phyloP scores from a whole-genome alignment of 2,888 invertebrate genomes.

The Lymantria monacha region DNA sequence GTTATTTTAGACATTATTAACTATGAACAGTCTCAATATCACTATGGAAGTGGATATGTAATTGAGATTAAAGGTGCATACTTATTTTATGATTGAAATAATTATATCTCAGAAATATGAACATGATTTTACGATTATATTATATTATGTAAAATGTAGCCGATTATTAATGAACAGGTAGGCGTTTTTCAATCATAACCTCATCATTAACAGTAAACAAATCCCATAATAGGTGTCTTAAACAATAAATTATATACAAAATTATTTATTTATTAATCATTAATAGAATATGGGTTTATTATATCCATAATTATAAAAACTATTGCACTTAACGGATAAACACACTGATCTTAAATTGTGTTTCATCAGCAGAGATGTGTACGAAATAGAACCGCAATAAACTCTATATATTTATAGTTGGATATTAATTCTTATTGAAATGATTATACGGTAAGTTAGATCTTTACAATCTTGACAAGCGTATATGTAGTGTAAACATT shows the following conservation, averaged over 20 bases:
- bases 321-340: constrained; percentile 4
- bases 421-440: constrained; percentile 69
- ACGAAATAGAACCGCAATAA: constrained; percentile 49
- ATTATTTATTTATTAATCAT: neutral
- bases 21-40: neutral
- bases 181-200: neutral
- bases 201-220: neutral
- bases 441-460: constrained; percentile 74
- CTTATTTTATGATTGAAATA: constrained; percentile 15
- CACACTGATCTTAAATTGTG: constrained; percentile 40
- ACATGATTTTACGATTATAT: neutral
- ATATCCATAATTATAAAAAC: neutral
- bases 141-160: neutral
- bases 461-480: constrained; percentile 57
- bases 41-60: constrained; percentile 9
- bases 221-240: neutral
- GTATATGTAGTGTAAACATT: constrained; percentile 65
- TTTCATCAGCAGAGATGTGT: constrained; percentile 58
- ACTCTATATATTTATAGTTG: constrained; percentile 53
- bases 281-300: neutral
- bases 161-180: neutral
- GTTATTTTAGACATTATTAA: constrained; percentile 1
- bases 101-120: neutral
- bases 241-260: neutral
- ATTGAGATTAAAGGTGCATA: constrained; percentile 15